Evolutionary conservation across 2,113 vertebrate genomes (phyloP).

Genomic region (Myotis brandtii): DNA sequence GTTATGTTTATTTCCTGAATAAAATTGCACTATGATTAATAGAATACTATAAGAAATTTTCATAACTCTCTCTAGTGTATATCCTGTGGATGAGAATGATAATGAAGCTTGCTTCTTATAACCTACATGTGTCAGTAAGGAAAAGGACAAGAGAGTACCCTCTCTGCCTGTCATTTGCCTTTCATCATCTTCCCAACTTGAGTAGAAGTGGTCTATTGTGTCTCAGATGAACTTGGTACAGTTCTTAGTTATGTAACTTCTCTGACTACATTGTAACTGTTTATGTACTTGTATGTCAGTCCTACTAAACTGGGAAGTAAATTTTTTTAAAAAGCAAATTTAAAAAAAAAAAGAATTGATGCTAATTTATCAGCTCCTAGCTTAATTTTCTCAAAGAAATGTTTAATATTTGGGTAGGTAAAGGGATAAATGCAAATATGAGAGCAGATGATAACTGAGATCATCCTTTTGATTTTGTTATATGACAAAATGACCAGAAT

Average conservation of each 20-base stretch:
- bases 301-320: background rate
- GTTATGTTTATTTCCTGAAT: constrained; percentile 31
- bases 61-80: background rate
- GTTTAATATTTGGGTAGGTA: background rate
- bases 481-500: background rate
- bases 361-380: background rate
- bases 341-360: background rate
- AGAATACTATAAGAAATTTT: background rate
- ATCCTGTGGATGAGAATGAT: background rate
- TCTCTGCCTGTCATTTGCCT: background rate
- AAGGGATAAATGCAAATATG: background rate
- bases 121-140: background rate
- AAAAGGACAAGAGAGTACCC: background rate
- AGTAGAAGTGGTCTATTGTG: background rate
- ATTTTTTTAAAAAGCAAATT: too few species aligned
- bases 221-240: background rate
- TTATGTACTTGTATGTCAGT: background rate
- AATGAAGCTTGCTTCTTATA: background rate
- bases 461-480: background rate
- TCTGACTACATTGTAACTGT: background rate
- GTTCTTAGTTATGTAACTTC: background rate
- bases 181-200: background rate
- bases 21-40: constrained; percentile 34
- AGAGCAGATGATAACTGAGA: background rate
- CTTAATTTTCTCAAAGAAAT: constrained; percentile 28